phyloP scores from a whole-genome alignment of 2,888 invertebrate genomes.

The Cryptops parisi region DNA sequence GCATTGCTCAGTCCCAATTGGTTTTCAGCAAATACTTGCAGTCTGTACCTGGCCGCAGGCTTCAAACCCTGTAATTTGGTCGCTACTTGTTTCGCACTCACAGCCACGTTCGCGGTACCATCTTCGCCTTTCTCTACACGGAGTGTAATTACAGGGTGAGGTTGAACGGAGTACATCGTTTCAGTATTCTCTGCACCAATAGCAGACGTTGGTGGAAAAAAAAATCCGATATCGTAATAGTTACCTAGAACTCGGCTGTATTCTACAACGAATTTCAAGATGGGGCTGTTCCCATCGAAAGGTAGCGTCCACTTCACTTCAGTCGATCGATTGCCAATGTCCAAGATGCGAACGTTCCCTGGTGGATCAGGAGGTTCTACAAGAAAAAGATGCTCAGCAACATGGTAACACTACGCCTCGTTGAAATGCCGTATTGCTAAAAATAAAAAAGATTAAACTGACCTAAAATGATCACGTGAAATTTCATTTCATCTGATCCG shows the following conservation, averaged over 20 bases:
- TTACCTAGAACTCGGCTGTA: conserved; percentile 22
- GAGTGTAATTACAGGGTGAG: background rate
- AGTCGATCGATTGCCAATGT: conserved; percentile 26
- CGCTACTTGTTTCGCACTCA: conserved; percentile 11
- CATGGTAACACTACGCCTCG: too few relatives aligned
- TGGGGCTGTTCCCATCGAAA: conserved; percentile 31
- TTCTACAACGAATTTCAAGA: conserved; percentile 29
- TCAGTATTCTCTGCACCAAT: background rate
- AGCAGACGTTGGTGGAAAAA: too few relatives aligned
- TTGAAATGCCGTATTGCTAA: too few relatives aligned
- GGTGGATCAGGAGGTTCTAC: conserved; percentile 33
- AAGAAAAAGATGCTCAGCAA: conserved; percentile 1
- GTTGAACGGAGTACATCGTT: background rate
- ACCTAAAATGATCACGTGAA: conserved; percentile 12
- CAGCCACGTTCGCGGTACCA: conserved; percentile 11
- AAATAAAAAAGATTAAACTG: conserved; percentile 1
- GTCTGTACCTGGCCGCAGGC: conserved; percentile 29
- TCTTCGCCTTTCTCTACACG: background rate
- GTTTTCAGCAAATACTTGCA: conserved; percentile 30
- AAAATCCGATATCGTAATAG: too few relatives aligned
- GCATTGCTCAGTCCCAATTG: conserved; percentile 28
- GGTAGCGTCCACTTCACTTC: conserved; percentile 29
- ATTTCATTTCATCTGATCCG: conserved; percentile 8
- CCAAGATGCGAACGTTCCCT: conserved; percentile 24
- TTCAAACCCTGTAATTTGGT: conserved; percentile 22